Evolutionary conservation across 2,888 invertebrate species (phyloP).

Genomic region (Pristionchus mayeri): DNA sequence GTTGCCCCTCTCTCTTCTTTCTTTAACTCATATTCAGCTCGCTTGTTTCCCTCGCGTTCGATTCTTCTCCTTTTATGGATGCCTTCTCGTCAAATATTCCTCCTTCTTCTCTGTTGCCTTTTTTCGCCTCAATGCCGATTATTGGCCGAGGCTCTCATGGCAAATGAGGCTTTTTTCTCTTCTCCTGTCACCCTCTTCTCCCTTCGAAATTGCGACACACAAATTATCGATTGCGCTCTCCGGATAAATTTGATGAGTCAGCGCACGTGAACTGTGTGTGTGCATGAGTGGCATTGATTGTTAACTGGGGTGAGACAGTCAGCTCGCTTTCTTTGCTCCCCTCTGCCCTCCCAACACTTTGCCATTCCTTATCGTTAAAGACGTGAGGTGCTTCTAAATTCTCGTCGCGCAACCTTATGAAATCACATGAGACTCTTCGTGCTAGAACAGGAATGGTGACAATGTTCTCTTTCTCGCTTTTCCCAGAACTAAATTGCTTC

Average conservation of each 20-base stretch:
- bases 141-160: constrained; percentile 4
- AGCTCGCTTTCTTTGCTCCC: no score
- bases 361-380: no score
- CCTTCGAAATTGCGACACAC: no score
- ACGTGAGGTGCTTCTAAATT: no score
- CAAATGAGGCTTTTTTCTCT: neutral
- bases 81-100: constrained; percentile 34
- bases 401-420: no score
- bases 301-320: neutral
- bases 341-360: no score
- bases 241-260: constrained; percentile 14
- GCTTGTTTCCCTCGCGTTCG: neutral
- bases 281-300: constrained; percentile 22
- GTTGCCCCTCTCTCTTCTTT: neutral
- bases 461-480: no score
- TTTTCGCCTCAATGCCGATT: constrained; percentile 17
- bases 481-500: no score
- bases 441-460: no score
- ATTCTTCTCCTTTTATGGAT: constrained; percentile 14
- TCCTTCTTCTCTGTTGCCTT: neutral
- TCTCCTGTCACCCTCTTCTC: neutral
- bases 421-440: no score
- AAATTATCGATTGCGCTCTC: neutral
- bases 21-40: constrained; percentile 7
- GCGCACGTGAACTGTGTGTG: neutral